These are phyloP conservation scores for Acrocephalus kingi DNA, from an alignment of 2,113 vertebrate genomes.

Conservation along the genomic window DNA sequence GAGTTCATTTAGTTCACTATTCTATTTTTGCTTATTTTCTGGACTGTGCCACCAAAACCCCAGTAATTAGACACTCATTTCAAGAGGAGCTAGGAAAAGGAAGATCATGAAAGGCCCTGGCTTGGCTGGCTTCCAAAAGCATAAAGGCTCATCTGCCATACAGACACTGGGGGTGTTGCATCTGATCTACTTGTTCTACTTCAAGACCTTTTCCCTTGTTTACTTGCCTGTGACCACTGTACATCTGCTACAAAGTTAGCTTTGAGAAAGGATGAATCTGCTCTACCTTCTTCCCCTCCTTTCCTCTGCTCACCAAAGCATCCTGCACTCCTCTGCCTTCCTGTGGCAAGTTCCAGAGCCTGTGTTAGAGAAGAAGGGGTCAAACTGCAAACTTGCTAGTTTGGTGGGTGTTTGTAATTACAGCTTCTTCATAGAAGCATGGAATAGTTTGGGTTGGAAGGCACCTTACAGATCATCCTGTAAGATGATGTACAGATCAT, in stretches of 20 bases:
- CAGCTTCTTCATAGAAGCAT: neutral
- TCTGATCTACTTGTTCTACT: slow-evolving; percentile 21
- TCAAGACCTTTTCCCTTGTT: neutral
- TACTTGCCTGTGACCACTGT: slow-evolving; percentile 17
- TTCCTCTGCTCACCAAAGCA: neutral
- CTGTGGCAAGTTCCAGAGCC: neutral
- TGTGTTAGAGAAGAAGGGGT: neutral
- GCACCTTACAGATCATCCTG: neutral
- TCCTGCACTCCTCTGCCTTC: neutral
- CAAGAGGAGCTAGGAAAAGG: neutral
- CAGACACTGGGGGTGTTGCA: neutral
- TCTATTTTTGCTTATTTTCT: slow-evolving; percentile 51
- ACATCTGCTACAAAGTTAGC: neutral
- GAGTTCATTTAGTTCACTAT: slow-evolving; percentile 33
- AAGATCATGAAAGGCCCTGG: neutral
- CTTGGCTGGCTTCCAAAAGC: slow-evolving; percentile 25
- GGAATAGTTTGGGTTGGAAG: neutral
- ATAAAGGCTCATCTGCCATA: slow-evolving; percentile 29
- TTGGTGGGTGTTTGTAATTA: neutral
- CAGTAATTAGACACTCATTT: slow-evolving; percentile 13
- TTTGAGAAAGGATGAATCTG: neutral
- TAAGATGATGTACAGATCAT: neutral
- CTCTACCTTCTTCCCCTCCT: neutral
- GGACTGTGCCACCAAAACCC: neutral
- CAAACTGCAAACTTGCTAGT: neutral